Conservation (phyloP, 1,140 invertebrate genomes). For the Papilio dardanus region DNA sequence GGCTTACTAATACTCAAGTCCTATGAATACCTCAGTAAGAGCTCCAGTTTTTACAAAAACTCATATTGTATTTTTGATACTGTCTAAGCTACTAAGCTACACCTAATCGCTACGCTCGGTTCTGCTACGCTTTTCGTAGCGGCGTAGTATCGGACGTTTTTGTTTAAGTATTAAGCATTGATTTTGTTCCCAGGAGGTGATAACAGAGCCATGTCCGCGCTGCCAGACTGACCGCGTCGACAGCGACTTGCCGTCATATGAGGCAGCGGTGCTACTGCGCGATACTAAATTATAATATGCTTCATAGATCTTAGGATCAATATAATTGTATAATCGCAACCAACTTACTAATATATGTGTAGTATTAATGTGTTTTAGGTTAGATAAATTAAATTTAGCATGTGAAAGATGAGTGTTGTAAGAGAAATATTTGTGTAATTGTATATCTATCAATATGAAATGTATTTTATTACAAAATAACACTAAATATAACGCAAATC, state of each 20-base stretch:
- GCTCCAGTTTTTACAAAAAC: not conserved
- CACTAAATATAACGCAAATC: too few species aligned
- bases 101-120: not conserved
- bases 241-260: constrained; percentile 65
- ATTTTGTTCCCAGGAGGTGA: constrained; percentile 62
- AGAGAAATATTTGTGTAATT: not conserved
- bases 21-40: not conserved
- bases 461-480: not conserved
- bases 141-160: not conserved
- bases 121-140: not conserved
- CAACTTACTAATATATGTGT: not conserved
- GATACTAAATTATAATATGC: constrained; percentile 75
- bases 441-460: not conserved
- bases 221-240: constrained; percentile 52
- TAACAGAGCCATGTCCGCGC: constrained; percentile 54
- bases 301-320: constrained; percentile 4
- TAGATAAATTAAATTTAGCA: not conserved
- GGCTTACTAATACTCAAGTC: too few species aligned
- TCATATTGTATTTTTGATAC: not conserved
- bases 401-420: not conserved
- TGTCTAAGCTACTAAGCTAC: not conserved
- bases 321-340: constrained; percentile 20
- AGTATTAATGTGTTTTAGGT: constrained; percentile 29
- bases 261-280: constrained; percentile 65
- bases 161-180: not conserved